Percentiles rank a stretch among this genome's conserved stretches.
Conservation (phyloP, 2,888 invertebrate species). For the Drosophila vallismaia region DNA sequence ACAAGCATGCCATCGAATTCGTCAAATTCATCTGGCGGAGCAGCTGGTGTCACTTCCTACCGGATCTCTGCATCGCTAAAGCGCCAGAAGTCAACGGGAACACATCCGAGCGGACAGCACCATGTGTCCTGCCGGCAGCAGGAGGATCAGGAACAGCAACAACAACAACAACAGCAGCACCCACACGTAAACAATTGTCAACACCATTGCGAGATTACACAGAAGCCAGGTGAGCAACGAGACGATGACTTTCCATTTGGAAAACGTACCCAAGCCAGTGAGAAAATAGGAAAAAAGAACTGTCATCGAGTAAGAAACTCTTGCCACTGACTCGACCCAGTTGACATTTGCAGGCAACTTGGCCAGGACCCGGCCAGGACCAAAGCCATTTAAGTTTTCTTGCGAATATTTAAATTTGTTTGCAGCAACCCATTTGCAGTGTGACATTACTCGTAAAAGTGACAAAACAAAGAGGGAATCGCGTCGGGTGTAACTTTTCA, state of each 20-base stretch:
- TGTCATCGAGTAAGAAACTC: slow-evolving; percentile 5
- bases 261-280: slow-evolving; percentile 11
- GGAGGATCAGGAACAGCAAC: slow-evolving; percentile 37
- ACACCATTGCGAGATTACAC: slow-evolving; percentile 67
- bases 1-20: slow-evolving; percentile 47
- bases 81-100: slow-evolving; percentile 76
- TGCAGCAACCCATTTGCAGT: slow-evolving; percentile 40
- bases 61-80: slow-evolving; percentile 75
- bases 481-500: slow-evolving; percentile 3
- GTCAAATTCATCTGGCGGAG: slow-evolving; percentile 24
- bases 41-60: slow-evolving; percentile 50
- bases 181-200: slow-evolving; percentile 51
- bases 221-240: slow-evolving; percentile 74
- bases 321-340: slow-evolving; percentile 1
- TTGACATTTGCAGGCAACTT: slow-evolving; percentile 31
- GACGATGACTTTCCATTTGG: slow-evolving; percentile 17
- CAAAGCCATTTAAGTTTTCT: slow-evolving; percentile 37
- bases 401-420: slow-evolving; percentile 26
- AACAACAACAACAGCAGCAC: slow-evolving; percentile 29
- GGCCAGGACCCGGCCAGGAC: not conserved
- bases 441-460: slow-evolving; percentile 21
- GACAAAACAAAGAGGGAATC: slow-evolving; percentile 22
- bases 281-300: not conserved
- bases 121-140: slow-evolving; percentile 40
- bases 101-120: slow-evolving; percentile 79